Base-by-base conservation (phyloP, 2,797 vertebrate species). In the Arrhamphus sclerolepis region DNA sequence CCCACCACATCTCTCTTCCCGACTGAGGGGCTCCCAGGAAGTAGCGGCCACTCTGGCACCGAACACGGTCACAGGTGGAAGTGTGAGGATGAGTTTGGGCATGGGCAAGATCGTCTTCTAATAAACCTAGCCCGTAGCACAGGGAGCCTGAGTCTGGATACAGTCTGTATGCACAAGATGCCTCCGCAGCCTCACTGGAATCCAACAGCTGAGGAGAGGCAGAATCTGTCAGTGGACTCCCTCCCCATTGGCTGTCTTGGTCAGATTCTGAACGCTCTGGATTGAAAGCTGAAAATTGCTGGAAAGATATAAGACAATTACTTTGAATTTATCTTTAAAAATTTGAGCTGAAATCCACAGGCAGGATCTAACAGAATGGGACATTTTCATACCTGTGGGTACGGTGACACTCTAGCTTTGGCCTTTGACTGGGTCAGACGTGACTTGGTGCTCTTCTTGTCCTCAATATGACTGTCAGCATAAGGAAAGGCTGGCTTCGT, bases 211-310 rank as follows among this genome's bases (percentile, higher is more conserved):
- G 96, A 11, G 96, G 96, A 59, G 96, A 98, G 49, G 95, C 93
- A 0, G 94, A 89, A 29, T 97, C 95, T 0, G 95, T 96, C 79
- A 97, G 79, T 0, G 96, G 96, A 51, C 96, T 98, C 51, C 96
- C 96, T 6, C 96, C 96, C 96, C 96, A 97, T 62, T 96, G 96
- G 85, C 96, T 98, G 68, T 98, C 96, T 0, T 96, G 95, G 77
- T 98, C 96, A 0, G 96, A 97, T 80, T 98, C 96, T 0, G 96
- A 96, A 63, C 95, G 92, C 77, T 98, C 96, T 0, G 94, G 94
- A 79, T 95, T 96, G 81, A 96, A 98, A 55, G 95, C 94, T 22
- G 96, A 93, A 85, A 96, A 98, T 93, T 97, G 90, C 69, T 92
- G 92, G 59, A 72, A 11, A 65, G 42, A 72, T 52, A 70, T 7